Base-by-base conservation (phyloP, 2,113 vertebrate genomes). In the Dipodomys spectabilis region DNA sequence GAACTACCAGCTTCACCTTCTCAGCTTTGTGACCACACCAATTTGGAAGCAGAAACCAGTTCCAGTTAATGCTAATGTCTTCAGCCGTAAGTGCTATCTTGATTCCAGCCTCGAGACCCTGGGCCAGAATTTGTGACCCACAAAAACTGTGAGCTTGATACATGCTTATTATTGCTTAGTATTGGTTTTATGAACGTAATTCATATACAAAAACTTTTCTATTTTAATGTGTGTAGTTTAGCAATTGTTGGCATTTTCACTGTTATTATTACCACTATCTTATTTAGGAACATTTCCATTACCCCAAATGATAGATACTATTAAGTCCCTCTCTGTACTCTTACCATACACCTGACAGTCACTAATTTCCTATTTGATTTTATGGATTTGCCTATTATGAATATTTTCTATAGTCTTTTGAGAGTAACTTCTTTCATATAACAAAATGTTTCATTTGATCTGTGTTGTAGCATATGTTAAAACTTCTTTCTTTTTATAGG, bases 91-190 rank as follows among this genome's bases (percentile, higher is more conserved):
- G 53, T 45, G 28, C 83, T 32, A n/a, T 87, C 89, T 90, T 39
- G 27, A 27, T 32, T 28, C 9, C 5, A 69, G 67, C 71, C 49
- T 82, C 28, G 12, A 22, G 49, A 11, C 19, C 53, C 60, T 71
- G 39, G 75, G 20, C 15, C n/a, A 35, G 77, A 86, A 67, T 85
- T 85, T 7, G 8, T 73, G 83, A 87, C 13, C 35, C 27, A 81
- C 64, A 57, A 22, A 88, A 92, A 94, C 79, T 30, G 78, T 94
- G 79, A 95, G 81, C 92, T 53, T 88, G 35, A 68, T 77, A 88
- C 77, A 49, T 92, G 6, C 69, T 87, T 71, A 35, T 71, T 64
- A 75, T 79, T 88, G 6, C 83, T 87, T 75, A 39, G 92, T 53
- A 88, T 71, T 82, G 45, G 60, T 64, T 82, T 83, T 84, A 77